Conservation (phyloP, 2,888 invertebrate genomes). For the Lepidonotus clava region DNA sequence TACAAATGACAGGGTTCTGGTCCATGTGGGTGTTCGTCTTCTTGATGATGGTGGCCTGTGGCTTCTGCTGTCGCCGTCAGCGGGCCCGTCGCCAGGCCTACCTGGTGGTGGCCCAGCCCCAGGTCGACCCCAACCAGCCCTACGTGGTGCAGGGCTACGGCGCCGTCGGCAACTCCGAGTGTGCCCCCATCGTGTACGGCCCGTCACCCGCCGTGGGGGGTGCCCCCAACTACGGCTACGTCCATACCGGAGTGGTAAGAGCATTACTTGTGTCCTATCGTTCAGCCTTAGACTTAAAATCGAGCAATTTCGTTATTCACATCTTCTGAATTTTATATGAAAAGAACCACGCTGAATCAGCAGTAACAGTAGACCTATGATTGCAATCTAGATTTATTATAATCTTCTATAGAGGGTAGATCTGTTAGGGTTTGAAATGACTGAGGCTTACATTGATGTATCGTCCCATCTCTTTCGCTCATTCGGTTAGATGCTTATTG, state of each 20-base stretch:
- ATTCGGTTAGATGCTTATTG: too few relatives aligned
- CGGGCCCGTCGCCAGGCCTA: not conserved
- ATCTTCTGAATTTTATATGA: too few relatives aligned
- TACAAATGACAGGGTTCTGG: not conserved
- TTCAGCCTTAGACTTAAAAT: too few relatives aligned
- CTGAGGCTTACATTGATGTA: too few relatives aligned
- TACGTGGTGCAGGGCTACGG: conserved; percentile 8
- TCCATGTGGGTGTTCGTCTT: not conserved
- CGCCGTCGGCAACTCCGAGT: not conserved
- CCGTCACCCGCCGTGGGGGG: not conserved
- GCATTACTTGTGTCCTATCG: too few relatives aligned
- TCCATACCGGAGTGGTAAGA: not conserved
- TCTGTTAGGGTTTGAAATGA: too few relatives aligned
- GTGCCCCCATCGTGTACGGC: not conserved
- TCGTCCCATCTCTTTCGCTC: too few relatives aligned
- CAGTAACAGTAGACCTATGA: too few relatives aligned
- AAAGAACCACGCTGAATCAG: too few relatives aligned
- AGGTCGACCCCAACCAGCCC: not conserved
- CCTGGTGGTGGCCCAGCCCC: not conserved
- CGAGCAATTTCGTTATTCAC: too few relatives aligned
- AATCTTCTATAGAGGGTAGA: too few relatives aligned
- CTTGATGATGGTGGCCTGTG: conserved; percentile 12
- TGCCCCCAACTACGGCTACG: not conserved
- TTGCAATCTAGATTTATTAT: too few relatives aligned
- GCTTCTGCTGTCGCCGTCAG: not conserved